Evolutionary conservation across 2,888 invertebrate genomes (phyloP).

Genomic region (Microctonus brassicae): DNA sequence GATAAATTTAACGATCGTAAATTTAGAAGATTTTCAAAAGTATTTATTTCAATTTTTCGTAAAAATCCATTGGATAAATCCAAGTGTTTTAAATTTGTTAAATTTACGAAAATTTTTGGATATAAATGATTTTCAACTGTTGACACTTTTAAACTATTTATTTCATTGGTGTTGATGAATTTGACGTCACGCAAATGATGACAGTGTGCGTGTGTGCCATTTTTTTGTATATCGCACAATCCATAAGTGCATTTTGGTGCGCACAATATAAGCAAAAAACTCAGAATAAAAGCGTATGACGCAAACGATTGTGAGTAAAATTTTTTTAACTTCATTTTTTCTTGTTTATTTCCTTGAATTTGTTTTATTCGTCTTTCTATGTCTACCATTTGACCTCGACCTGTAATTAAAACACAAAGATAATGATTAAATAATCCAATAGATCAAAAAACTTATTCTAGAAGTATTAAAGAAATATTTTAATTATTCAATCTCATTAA

Average conservation of each 20-base stretch:
- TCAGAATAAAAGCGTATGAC: slow-evolving; percentile 48
- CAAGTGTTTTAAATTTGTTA: slow-evolving; percentile 75
- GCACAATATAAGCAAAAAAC: slow-evolving; percentile 46
- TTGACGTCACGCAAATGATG: slow-evolving; percentile 57
- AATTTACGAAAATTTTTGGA: slow-evolving; percentile 59
- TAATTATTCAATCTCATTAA: background rate
- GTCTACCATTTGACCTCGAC: slow-evolving; percentile 7
- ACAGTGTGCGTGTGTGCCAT: slow-evolving; percentile 54
- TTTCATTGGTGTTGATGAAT: slow-evolving; percentile 54
- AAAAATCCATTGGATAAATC: slow-evolving; percentile 77
- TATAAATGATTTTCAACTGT: slow-evolving; percentile 44
- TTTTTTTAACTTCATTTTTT: slow-evolving; percentile 5
- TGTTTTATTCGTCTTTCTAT: background rate
- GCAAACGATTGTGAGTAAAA: slow-evolving; percentile 22
- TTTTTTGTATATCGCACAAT: slow-evolving; percentile 51
- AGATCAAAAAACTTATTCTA: background rate
- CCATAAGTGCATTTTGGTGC: slow-evolving; percentile 48
- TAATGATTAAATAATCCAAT: background rate
- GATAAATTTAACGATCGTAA: slow-evolving; percentile 75
- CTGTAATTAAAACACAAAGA: slow-evolving; percentile 8
- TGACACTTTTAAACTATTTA: slow-evolving; percentile 52
- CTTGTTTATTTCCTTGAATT: background rate
- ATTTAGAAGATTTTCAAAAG: slow-evolving; percentile 74
- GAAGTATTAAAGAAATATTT: background rate
- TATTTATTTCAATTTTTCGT: slow-evolving; percentile 72